Evolutionary conservation across 2,888 invertebrate genomes (phyloP).

Genomic region (Caenorhabditis wallacei): DNA sequence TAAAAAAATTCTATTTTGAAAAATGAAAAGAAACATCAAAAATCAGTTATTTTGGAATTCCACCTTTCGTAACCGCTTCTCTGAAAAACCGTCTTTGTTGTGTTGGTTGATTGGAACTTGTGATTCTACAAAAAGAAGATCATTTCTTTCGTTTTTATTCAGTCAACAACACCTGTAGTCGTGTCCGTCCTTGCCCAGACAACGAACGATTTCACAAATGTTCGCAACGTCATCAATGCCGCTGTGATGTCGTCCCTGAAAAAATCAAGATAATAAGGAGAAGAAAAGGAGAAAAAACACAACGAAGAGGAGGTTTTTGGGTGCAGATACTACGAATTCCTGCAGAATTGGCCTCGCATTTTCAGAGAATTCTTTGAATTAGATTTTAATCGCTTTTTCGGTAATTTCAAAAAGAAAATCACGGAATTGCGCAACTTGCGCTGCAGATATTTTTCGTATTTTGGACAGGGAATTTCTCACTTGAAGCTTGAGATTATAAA

Average conservation of each 20-base stretch:
- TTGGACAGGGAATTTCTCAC: constrained; percentile 10
- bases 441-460: no score
- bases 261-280: constrained; percentile 1
- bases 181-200: constrained; percentile 63
- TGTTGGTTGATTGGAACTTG: constrained; percentile 28
- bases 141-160: constrained; percentile 11
- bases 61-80: constrained; percentile 4
- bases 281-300: background rate
- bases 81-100: constrained; percentile 26
- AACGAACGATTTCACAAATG: constrained; percentile 81
- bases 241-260: constrained; percentile 85
- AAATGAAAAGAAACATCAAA: background rate
- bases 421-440: no score
- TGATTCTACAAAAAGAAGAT: constrained; percentile 48
- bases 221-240: constrained; percentile 85
- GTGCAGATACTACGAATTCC: background rate
- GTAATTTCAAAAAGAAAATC: background rate
- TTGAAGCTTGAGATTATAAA: constrained; percentile 47
- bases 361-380: background rate
- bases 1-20: constrained; percentile 10
- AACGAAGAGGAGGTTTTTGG: background rate
- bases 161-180: constrained; percentile 49
- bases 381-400: background rate
- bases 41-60: background rate
- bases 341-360: background rate